These are phyloP conservation scores for Hirtodrosophila duncani DNA, from an alignment of 2,888 invertebrate genomes.

Conservation along the genomic window DNA sequence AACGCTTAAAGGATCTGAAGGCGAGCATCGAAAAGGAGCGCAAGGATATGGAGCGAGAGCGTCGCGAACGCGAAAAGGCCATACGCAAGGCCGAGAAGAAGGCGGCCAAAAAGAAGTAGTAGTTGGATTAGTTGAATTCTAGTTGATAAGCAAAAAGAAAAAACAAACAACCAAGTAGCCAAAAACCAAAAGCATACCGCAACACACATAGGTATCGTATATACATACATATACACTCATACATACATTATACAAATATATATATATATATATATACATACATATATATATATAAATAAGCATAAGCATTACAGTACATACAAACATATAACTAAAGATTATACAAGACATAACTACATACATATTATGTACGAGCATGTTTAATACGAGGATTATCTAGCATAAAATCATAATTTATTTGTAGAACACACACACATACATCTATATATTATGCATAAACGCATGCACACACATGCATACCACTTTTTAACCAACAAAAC, in stretches of 20 bases:
- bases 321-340: slow-evolving; percentile 32
- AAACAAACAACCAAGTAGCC: slow-evolving; percentile 50
- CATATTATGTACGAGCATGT: slow-evolving; percentile 21
- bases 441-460: slow-evolving; percentile 39
- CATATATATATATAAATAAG: too few relatives aligned
- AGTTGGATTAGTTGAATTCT: slow-evolving; percentile 52
- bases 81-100: slow-evolving; percentile 92
- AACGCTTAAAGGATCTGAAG: slow-evolving; percentile 90
- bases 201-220: slow-evolving; percentile 54
- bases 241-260: slow-evolving; percentile 28
- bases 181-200: slow-evolving; percentile 63
- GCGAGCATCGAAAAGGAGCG: slow-evolving; percentile 85
- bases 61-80: slow-evolving; percentile 89
- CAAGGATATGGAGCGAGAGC: slow-evolving; percentile 89
- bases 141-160: slow-evolving; percentile 41
- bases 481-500: slow-evolving; percentile 59
- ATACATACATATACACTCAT: slow-evolving; percentile 36
- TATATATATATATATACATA: slow-evolving; percentile 17
- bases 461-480: slow-evolving; percentile 36
- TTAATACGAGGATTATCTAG: too few relatives aligned
- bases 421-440: slow-evolving; percentile 44
- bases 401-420: slow-evolving; percentile 16
- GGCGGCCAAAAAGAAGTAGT: slow-evolving; percentile 83
- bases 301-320: too few relatives aligned
- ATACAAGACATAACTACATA: slow-evolving; percentile 22